These are phyloP conservation scores for Coccyzus lansbergi DNA, from an alignment of 2,797 vertebrate genomes.

Conservation along the genomic window DNA sequence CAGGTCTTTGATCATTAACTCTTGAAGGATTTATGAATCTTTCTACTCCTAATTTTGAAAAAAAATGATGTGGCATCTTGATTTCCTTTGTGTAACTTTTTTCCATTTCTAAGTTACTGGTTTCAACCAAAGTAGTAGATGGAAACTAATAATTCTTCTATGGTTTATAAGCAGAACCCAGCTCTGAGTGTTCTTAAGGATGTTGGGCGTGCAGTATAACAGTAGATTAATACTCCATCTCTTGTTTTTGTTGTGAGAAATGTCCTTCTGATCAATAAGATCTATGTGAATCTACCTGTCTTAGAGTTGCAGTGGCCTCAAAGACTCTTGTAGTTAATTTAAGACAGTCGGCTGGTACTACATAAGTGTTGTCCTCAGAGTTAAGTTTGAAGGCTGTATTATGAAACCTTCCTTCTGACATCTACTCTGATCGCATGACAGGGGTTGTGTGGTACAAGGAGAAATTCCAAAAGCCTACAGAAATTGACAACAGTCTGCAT, in stretches of 20 bases:
- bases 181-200: background rate
- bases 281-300: background rate
- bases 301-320: background rate
- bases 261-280: background rate
- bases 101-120: accelerated
- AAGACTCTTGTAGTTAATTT: background rate
- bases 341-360: background rate
- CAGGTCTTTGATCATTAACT: background rate
- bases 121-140: background rate
- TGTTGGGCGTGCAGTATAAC: background rate
- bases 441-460: background rate
- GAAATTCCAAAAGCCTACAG: background rate
- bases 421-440: background rate
- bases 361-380: background rate
- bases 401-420: background rate
- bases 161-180: background rate
- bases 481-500: background rate
- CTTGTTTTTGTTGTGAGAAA: background rate
- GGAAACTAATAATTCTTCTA: background rate
- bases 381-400: background rate
- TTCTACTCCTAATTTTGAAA: background rate
- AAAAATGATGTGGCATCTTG: background rate
- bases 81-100: background rate
- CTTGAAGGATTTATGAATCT: background rate
- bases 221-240: background rate